Conservation (phyloP, 2,797 vertebrate genomes). For the Acropternis orthonyx region DNA sequence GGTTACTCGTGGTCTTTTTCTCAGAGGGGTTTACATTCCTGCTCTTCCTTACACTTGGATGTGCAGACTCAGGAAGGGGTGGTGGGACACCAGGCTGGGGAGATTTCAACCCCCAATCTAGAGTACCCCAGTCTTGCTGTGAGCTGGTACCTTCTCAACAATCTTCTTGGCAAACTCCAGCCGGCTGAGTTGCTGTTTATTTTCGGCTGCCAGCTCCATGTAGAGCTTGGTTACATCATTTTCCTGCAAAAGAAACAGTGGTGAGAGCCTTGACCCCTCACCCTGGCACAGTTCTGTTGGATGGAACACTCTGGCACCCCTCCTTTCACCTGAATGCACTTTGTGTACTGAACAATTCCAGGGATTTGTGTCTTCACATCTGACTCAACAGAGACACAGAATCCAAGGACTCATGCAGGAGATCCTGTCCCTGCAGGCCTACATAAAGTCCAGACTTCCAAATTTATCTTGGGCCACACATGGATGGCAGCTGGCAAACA, state of each 20-base stretch:
- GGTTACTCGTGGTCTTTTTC: not conserved
- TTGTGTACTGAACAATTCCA: not conserved
- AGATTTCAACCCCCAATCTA: not conserved
- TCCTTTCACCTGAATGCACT: not conserved
- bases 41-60: not conserved
- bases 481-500: not conserved
- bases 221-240: conserved; percentile 83
- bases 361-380: not conserved
- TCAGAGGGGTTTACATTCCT: not conserved
- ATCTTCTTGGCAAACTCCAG: conserved; percentile 87
- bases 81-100: not conserved
- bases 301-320: not conserved
- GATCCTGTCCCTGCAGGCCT: not conserved
- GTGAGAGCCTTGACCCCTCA: not conserved
- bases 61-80: not conserved
- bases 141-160: conserved; percentile 79
- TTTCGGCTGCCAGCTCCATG: conserved; percentile 81
- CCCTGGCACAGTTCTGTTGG: not conserved
- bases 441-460: not conserved
- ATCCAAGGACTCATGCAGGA: not conserved
- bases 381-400: not conserved
- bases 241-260: conserved; percentile 77
- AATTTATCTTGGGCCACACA: not conserved
- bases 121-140: not conserved
- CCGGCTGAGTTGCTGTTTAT: conserved; percentile 84